These are phyloP conservation scores for Crossaster papposus DNA, from an alignment of 53 echinoderm and acorn worm species.

Conservation along the genomic window DNA sequence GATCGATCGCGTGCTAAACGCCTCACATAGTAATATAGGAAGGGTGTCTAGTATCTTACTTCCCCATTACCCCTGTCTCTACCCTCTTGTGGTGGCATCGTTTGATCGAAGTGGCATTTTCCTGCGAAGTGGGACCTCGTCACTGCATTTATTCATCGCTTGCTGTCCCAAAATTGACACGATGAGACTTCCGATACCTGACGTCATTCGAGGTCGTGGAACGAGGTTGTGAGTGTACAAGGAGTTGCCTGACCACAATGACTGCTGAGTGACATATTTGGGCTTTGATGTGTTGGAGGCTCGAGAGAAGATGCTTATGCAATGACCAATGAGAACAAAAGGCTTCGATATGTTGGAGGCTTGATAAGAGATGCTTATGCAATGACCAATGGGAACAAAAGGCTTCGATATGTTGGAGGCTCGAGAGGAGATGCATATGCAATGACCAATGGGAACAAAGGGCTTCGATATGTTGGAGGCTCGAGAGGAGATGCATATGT, in stretches of 20 bases:
- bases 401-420: no score
- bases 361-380: no score
- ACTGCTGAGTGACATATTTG: not conserved
- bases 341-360: no score
- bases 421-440: no score
- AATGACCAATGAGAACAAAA: not conserved
- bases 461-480: no score
- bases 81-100: not conserved
- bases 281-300: not conserved
- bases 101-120: constrained; percentile 11
- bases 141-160: constrained; percentile 30
- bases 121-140: not conserved
- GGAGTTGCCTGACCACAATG: not conserved
- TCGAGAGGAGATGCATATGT: no score
- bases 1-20: not conserved
- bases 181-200: not conserved
- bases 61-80: not conserved
- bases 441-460: no score
- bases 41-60: not conserved
- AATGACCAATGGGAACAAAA: no score
- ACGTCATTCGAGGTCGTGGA: not conserved
- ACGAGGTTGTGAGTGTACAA: not conserved
- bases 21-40: not conserved
- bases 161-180: not conserved
- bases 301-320: not conserved